These are phyloP conservation scores for Holcopasites calliopsidis DNA, from an alignment of 1,140 invertebrate genomes.

Conservation along the genomic window DNA sequence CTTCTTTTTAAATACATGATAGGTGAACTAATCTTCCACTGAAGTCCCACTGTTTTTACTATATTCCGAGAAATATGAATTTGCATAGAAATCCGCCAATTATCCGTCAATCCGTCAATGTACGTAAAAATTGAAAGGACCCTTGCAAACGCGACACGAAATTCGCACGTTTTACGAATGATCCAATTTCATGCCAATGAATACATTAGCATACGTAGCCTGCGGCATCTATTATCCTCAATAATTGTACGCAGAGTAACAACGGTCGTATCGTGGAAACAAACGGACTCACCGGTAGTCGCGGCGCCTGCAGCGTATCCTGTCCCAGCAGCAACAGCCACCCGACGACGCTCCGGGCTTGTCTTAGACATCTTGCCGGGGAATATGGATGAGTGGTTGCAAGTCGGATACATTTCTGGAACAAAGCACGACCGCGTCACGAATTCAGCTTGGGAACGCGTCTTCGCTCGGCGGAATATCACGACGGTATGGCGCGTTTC, in stretches of 20 bases:
- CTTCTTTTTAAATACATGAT: too few species aligned
- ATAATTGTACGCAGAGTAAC: neutral
- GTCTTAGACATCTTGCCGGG: neutral
- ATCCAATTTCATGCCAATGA: too few species aligned
- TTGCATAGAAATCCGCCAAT: too few species aligned
- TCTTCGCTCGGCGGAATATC: neutral
- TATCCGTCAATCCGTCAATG: too few species aligned
- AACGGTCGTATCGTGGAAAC: neutral
- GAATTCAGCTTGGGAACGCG: neutral
- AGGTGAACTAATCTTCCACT: too few species aligned
- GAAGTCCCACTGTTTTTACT: too few species aligned
- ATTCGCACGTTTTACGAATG: too few species aligned
- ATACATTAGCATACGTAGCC: too few species aligned
- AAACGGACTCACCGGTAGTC: constrained; percentile 5
- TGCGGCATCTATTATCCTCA: neutral
- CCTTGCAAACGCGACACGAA: too few species aligned
- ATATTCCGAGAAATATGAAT: too few species aligned
- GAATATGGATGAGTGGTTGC: constrained; percentile 4
- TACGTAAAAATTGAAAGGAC: too few species aligned
- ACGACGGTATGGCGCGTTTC: neutral
- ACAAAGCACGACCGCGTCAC: constrained; percentile 9
- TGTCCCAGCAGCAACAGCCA: neutral
- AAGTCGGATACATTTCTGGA: neutral
- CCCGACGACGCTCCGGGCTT: neutral
- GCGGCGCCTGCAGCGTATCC: neutral